Evolutionary conservation across 2,113 vertebrate genomes (phyloP).

Genomic region (Marmota flaviventris): DNA sequence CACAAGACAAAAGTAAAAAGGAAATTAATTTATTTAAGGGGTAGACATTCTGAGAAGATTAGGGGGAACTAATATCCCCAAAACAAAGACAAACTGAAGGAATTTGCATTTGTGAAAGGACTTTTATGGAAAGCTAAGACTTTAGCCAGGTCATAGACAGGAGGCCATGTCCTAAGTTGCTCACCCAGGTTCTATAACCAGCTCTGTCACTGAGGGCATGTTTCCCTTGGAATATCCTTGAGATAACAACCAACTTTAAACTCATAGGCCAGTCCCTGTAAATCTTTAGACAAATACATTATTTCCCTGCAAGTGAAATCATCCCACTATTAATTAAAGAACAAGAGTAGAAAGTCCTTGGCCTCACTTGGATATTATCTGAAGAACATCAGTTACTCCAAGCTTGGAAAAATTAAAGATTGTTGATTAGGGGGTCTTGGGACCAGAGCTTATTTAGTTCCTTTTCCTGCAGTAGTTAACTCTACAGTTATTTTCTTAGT

Average conservation of each 20-base stretch:
- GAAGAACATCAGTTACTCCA: background rate
- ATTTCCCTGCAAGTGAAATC: background rate
- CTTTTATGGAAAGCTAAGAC: background rate
- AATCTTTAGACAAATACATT: background rate
- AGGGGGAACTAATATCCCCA: background rate
- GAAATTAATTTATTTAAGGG: background rate
- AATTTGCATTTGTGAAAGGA: background rate
- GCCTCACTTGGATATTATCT: background rate
- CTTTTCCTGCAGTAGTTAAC: background rate
- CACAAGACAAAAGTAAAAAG: background rate
- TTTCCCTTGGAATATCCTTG: background rate
- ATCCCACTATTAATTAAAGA: background rate
- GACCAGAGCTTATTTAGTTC: background rate
- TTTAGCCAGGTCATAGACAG: background rate
- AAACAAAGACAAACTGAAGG: background rate
- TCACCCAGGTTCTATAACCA: background rate
- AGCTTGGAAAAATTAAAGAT: background rate
- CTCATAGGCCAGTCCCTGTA: background rate
- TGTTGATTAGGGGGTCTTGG: background rate
- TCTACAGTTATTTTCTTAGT: background rate
- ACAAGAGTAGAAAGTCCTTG: background rate
- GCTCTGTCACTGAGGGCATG: background rate
- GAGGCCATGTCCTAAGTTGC: background rate
- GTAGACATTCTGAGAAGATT: too few species aligned
- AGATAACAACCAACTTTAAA: background rate